Evolutionary conservation across 2,888 invertebrate genomes (phyloP), one percentile per base, ranked within the genome.

Genomic region (Diaprepes abbreviatus): DNA sequence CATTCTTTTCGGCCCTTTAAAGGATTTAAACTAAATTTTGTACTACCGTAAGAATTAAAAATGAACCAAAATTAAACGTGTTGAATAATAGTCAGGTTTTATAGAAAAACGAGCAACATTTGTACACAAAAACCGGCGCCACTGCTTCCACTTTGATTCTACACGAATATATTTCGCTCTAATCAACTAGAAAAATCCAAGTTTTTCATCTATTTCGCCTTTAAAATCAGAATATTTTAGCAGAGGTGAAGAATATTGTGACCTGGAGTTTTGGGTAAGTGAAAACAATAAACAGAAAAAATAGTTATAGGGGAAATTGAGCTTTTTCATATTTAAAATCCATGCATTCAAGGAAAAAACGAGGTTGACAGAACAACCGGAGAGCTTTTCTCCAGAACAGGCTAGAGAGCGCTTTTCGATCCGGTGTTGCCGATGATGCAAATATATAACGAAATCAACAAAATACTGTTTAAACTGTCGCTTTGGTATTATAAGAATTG

Each of bases 361-460:
- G 17, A 60, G 60, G 60, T 60, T 60, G 60, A 60, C 60, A 60
- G 60, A 16, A 60, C 31, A 33, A 45, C 59, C 59, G 59, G 28
- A 31, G 43, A 59, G 45, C 31, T 59, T 59, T 59, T 38, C 45
- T 59, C 50, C 50, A 36, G 50, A 35, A 60, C 12, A 6, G 9
- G 24, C 16, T 24, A 36, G 36, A 36, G 12, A 60, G 36, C 19
- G 35, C 36, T 10, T 48, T 43, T 12, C 35, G 17, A 60, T 60
- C 31, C 60, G 24, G 5, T 12, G 60, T 60, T 60, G 60, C 50
- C 60, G 14, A 9, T 48, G 36, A 28, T 31, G n/a, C 16, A 1
- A 17, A 59, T 45, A 59, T 19, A 59, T 24, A 28, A 21, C 9
- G 16, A 19, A 40, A 40, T 17, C 14, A 17, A 43, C 10, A 43